A percentile compares a stretch with the other conserved stretches of the same genome.
Conservation (phyloP, 2,888 invertebrate species). For the Pasiphila rectangulata region DNA sequence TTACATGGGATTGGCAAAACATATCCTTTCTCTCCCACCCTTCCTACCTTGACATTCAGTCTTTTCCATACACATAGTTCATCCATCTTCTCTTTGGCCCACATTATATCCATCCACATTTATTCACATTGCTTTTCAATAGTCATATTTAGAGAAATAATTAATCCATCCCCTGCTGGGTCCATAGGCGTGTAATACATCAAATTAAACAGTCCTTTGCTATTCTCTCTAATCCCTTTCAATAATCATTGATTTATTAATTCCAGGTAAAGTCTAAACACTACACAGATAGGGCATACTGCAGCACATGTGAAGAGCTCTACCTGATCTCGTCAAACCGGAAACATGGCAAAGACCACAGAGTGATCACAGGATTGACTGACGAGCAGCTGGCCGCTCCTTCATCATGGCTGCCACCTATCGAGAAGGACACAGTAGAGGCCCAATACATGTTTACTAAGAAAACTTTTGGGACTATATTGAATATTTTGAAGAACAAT, state of each 20-base stretch:
- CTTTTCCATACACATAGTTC: no score
- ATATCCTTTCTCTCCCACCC: no score
- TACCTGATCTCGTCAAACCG: conserved; percentile 57
- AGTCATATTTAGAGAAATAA: no score
- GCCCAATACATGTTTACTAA: conserved; percentile 93
- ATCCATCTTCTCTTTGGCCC: no score
- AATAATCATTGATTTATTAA: background rate
- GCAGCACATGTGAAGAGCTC: conserved; percentile 83
- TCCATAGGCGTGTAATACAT: no score
- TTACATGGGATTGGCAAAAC: no score
- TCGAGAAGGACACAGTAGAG: conserved; percentile 88
- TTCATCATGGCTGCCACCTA: conserved; percentile 84
- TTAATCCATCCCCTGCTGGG: no score
- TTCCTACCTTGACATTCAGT: no score
- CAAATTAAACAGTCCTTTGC: no score
- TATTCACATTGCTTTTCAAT: no score
- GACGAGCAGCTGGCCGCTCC: conserved; percentile 83
- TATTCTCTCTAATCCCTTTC: background rate
- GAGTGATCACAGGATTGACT: conserved; percentile 72
- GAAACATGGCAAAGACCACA: conserved; percentile 81
- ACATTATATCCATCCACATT: no score
- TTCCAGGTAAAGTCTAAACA: conserved; percentile 65
- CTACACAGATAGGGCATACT: conserved; percentile 80
- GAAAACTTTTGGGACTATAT: conserved; percentile 83
- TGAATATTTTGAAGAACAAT: conserved; percentile 81